Conservation (phyloP, 2,888 invertebrate genomes). For the Aspidapion aeneum region DNA sequence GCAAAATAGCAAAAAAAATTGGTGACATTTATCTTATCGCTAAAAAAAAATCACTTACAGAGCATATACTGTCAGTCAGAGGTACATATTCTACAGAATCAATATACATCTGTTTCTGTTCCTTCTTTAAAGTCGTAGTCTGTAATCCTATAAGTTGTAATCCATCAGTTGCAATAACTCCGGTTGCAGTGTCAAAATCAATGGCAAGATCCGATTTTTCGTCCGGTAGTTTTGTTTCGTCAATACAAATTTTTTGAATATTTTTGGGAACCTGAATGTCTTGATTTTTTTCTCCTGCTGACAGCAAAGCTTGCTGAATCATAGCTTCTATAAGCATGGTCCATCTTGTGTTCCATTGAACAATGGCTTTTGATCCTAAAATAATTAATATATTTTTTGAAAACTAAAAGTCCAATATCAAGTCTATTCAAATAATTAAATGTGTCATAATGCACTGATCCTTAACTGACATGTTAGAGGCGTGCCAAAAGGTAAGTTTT, state of each 20-base stretch:
- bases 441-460: no score
- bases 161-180: constrained; percentile 38
- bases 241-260: constrained; percentile 53
- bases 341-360: constrained; percentile 61
- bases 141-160: constrained; percentile 41
- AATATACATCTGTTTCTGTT: constrained; percentile 34
- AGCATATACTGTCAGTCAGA: constrained; percentile 27
- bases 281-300: constrained; percentile 56
- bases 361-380: constrained; percentile 28
- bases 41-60: constrained; percentile 27
- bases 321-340: constrained; percentile 85
- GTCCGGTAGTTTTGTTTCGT: constrained; percentile 34
- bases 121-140: constrained; percentile 32
- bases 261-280: constrained; percentile 68
- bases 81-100: constrained; percentile 41
- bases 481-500: no score
- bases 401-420: no score
- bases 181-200: constrained; percentile 40
- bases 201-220: constrained; percentile 37
- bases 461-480: no score
- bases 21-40: not conserved
- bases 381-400: no score
- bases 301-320: constrained; percentile 67
- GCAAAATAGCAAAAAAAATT: no score
- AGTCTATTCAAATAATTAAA: no score